phyloP scores from a whole-genome alignment of 1,140 invertebrate species.

The Ridgeia piscesae region DNA sequence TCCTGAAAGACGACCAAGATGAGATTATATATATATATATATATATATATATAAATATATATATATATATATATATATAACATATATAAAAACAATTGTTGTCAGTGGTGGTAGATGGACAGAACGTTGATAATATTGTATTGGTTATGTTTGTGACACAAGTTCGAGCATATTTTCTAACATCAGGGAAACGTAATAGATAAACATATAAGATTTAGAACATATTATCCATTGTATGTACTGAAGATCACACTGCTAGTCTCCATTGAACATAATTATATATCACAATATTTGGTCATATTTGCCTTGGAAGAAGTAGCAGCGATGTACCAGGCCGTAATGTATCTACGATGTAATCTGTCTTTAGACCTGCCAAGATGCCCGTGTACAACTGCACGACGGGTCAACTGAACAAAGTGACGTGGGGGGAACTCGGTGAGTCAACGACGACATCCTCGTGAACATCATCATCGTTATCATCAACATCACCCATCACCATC shows the following conservation, averaged over 20 bases:
- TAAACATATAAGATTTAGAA: too few species aligned
- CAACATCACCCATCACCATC: neutral
- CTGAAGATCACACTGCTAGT: neutral
- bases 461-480: neutral
- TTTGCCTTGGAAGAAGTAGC: neutral
- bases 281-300: neutral
- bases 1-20: too few species aligned
- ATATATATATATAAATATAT: too few species aligned
- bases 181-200: too few species aligned
- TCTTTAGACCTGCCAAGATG: conserved; percentile 65
- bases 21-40: too few species aligned
- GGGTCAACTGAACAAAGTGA: conserved; percentile 79
- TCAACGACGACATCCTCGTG: neutral
- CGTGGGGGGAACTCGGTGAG: conserved; percentile 66
- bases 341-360: conserved; percentile 7
- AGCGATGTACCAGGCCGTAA: neutral
- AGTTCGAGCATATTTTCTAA: too few species aligned
- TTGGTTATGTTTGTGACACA: too few species aligned
- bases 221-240: too few species aligned
- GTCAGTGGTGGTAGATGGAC: too few species aligned
- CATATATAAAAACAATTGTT: too few species aligned
- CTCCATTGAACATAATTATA: neutral
- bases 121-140: too few species aligned
- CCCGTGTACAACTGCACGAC: conserved; percentile 84
- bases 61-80: too few species aligned